Evolutionary conservation across 2,888 invertebrate genomes (phyloP).

Genomic region (Odontomyia ornata): DNA sequence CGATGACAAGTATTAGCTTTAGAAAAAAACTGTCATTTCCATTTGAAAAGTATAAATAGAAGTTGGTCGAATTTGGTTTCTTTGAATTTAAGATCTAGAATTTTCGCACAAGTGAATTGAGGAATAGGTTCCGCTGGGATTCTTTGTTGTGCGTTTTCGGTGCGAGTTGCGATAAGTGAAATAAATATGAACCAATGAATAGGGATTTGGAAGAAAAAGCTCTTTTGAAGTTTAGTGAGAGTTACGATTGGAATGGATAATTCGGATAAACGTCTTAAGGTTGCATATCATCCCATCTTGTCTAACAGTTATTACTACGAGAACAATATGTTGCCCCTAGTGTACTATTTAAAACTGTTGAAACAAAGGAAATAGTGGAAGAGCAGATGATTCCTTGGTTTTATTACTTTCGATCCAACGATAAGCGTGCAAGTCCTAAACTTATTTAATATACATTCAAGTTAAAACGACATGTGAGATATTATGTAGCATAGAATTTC

Average conservation of each 20-base stretch:
- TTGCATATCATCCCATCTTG: no score
- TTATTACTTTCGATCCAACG: not conserved
- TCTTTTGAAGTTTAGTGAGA: no score
- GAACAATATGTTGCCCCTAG: not conserved
- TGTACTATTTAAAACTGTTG: not conserved
- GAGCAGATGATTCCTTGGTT: not conserved
- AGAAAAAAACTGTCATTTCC: not conserved
- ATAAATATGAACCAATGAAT: no score
- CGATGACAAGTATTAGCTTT: not conserved
- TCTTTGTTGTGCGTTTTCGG: not conserved
- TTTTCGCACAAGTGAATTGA: no score
- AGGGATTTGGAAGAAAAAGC: no score
- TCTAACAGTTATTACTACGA: no score
- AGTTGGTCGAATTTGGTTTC: not conserved
- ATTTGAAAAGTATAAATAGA: not conserved
- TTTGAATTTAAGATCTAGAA: not conserved
- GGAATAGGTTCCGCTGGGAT: not conserved
- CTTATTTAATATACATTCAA: slow-evolving; percentile 14
- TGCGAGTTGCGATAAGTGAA: not conserved
- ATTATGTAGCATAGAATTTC: not conserved
- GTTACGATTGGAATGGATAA: no score
- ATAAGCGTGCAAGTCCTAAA: not conserved
- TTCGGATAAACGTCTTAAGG: no score
- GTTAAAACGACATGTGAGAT: not conserved
- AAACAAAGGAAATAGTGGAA: not conserved